Evolutionary conservation across 2,888 invertebrate species (phyloP).

Genomic region (Mesorhabditis belari): DNA sequence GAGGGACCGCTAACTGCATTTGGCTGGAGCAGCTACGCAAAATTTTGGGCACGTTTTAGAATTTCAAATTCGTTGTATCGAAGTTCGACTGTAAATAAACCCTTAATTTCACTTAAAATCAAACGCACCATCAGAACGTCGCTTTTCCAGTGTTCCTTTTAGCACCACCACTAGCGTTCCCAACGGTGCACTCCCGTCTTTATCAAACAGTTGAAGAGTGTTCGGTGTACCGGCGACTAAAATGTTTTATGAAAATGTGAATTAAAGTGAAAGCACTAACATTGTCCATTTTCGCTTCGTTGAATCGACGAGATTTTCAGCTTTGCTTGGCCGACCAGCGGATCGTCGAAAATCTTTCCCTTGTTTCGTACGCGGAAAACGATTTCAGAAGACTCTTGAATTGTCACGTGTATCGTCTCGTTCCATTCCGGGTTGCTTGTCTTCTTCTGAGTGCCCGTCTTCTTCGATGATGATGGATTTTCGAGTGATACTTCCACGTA

Average conservation of each 20-base stretch:
- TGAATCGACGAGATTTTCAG: conserved; percentile 41
- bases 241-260: conserved; percentile 3
- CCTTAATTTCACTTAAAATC: no score
- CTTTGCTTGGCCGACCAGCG: conserved; percentile 38
- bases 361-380: conserved; percentile 43
- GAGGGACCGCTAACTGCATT: no score
- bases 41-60: no score
- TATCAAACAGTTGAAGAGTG: conserved; percentile 28
- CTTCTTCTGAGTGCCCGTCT: conserved; percentile 47
- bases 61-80: no score
- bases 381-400: conserved; percentile 36
- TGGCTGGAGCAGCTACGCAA: no score
- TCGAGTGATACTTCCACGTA: conserved; percentile 49
- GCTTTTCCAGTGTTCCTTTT: conserved; percentile 27
- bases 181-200: conserved; percentile 30
- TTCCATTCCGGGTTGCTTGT: conserved; percentile 49
- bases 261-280: conserved; percentile 20
- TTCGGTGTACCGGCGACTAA: conserved; percentile 34
- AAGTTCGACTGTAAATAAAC: no score
- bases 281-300: conserved; percentile 47
- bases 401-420: conserved; percentile 34
- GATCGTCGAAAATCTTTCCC: conserved; percentile 49
- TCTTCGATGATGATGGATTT: conserved; percentile 22
- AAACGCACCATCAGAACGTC: conserved; percentile 27
- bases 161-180: conserved; percentile 36